Evolutionary conservation across 2,113 vertebrate genomes (phyloP).

Genomic region (Corythoichthys haematopterus): DNA sequence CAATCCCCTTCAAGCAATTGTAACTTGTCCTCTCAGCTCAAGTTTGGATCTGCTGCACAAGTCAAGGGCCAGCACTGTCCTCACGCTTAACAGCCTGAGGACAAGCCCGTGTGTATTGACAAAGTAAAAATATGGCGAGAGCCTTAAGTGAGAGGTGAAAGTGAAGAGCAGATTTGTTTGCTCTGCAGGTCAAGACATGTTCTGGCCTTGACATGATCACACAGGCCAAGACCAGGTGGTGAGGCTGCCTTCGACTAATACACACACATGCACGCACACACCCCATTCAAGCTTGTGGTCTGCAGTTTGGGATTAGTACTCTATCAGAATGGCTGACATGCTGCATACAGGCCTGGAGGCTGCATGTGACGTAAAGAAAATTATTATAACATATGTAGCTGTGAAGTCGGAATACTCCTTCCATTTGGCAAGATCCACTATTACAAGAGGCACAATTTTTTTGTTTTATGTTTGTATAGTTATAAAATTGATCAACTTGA

Average conservation of each 20-base stretch:
- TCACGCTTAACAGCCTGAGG: background rate
- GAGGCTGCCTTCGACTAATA: background rate
- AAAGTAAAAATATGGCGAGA: background rate
- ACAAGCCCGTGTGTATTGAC: background rate
- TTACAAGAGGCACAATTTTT: background rate
- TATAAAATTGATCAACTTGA: background rate
- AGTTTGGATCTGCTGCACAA: conserved; percentile 9
- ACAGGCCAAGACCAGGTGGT: conserved; percentile 8
- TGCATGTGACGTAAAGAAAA: background rate
- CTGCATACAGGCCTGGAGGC: background rate
- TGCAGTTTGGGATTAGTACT: background rate
- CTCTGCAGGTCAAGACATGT: background rate
- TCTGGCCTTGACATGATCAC: conserved; percentile 1
- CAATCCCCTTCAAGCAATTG: background rate
- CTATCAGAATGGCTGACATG: background rate
- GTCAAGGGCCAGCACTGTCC: conserved; percentile 2
- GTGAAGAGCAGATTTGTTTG: conserved; percentile 7
- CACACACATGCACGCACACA: background rate
- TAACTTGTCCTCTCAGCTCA: background rate
- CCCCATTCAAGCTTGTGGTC: background rate
- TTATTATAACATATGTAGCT: background rate
- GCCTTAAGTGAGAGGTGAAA: conserved; percentile 4
- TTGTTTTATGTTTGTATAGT: background rate
- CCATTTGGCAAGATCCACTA: background rate
- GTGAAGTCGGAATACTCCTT: too few relatives aligned